phyloP scores from a whole-genome alignment of 2,113 vertebrate species.

The Gymnogyps californianus region DNA sequence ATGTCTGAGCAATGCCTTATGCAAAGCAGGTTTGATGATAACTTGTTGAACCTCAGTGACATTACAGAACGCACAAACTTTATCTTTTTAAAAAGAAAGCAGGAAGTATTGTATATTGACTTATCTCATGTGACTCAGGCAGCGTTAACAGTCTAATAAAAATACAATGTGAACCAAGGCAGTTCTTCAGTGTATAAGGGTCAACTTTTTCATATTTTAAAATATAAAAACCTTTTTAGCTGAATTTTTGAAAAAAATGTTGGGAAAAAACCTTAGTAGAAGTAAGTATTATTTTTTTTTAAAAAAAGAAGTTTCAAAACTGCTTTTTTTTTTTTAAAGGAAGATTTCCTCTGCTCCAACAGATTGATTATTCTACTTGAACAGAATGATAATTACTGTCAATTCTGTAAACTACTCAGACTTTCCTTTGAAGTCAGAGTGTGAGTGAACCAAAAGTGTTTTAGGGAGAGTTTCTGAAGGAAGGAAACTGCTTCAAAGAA shows the following conservation, averaged over 20 bases:
- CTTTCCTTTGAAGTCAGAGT: neutral
- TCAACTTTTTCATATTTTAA: neutral
- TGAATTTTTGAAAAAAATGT: neutral
- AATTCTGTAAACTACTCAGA: neutral
- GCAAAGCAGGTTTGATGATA: neutral
- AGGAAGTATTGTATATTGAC: neutral
- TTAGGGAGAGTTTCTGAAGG: neutral
- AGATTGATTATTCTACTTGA: neutral
- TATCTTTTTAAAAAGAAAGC: neutral
- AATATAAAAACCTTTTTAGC: neutral
- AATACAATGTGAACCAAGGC: neutral
- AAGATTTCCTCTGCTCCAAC: neutral
- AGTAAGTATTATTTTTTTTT: neutral
- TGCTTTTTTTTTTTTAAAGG: neutral
- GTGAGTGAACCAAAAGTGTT: neutral
- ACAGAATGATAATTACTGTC: neutral
- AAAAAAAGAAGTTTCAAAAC: neutral
- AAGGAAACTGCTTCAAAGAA: neutral
- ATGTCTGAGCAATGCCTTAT: neutral
- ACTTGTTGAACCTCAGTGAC: neutral
- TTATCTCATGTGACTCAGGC: neutral
- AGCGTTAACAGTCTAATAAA: neutral
- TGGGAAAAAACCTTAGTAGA: neutral
- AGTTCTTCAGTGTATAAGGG: neutral
- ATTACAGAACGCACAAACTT: neutral